These are phyloP conservation scores for Archocentrus centrarchus DNA, from an alignment of 2,113 vertebrate genomes.

Conservation along the genomic window DNA sequence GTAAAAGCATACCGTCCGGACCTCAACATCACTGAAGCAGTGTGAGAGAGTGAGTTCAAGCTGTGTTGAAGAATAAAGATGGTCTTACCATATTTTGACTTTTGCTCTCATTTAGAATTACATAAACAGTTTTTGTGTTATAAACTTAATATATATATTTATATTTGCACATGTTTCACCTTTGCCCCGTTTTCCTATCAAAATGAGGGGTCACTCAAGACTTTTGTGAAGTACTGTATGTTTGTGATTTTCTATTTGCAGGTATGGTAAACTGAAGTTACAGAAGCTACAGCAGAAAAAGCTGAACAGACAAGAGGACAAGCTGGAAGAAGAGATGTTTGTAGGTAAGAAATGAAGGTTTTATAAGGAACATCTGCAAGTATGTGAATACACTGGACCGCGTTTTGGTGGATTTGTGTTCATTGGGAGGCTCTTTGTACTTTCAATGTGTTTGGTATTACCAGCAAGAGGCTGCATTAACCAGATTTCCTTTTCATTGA, in stretches of 20 bases:
- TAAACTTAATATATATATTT: too few species aligned
- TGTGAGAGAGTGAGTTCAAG: too few species aligned
- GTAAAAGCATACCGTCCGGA: too few species aligned
- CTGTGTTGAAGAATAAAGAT: too few species aligned
- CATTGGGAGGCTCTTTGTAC: not conserved
- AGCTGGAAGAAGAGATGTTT: slow-evolving; percentile 85
- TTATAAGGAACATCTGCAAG: not conserved
- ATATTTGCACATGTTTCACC: too few species aligned
- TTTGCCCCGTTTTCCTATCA: too few species aligned
- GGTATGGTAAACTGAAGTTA: slow-evolving; percentile 81
- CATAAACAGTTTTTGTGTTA: too few species aligned
- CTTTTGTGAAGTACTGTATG: not conserved
- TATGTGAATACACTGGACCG: not conserved
- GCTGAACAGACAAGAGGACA: slow-evolving; percentile 74
- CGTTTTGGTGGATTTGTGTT: not conserved
- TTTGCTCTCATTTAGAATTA: too few species aligned
- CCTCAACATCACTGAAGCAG: too few species aligned
- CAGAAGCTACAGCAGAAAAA: slow-evolving; percentile 82
- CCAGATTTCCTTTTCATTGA: not conserved
- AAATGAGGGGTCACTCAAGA: too few species aligned
- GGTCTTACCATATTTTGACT: too few species aligned
- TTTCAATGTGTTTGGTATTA: not conserved
- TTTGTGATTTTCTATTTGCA: slow-evolving; percentile 59
- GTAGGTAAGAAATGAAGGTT: slow-evolving; percentile 76
- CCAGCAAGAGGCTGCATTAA: not conserved